Conservation (phyloP, 2,797 vertebrate species). For the Coranthus polyacanthus region DNA sequence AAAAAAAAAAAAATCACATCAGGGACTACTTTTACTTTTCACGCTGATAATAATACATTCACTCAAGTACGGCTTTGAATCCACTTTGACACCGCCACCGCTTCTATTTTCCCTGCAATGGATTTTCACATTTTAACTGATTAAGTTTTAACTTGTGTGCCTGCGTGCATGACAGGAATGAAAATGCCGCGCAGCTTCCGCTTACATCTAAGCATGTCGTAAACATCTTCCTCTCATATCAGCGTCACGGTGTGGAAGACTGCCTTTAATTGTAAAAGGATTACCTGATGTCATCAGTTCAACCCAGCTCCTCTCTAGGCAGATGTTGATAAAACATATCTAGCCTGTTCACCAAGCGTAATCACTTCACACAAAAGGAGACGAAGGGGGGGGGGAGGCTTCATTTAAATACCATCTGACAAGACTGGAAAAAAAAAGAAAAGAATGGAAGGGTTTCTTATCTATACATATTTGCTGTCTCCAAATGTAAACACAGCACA, state of each 20-base stretch:
- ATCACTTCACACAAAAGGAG: constrained; percentile 64
- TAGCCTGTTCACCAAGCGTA: constrained; percentile 50
- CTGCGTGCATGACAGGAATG: no score
- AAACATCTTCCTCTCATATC: constrained; percentile 31
- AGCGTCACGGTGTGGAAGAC: constrained; percentile 56
- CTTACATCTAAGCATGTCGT: no score
- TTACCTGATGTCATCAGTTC: constrained; percentile 73
- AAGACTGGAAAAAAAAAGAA: constrained; percentile 15
- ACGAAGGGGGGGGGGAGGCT: constrained; percentile 19
- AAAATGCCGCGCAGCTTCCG: no score
- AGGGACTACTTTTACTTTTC: no score
- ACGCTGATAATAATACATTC: no score
- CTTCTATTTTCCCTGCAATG: no score
- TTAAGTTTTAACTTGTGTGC: no score
- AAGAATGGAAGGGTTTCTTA: constrained; percentile 48
- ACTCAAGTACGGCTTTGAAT: no score
- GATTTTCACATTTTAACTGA: no score
- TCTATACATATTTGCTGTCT: constrained; percentile 56
- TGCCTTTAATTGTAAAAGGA: constrained; percentile 70
- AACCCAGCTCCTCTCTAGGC: constrained; percentile 35
- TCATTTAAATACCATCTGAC: constrained; percentile 64
- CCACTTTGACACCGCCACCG: no score
- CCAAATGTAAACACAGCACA: constrained; percentile 39
- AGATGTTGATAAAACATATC: constrained; percentile 61
- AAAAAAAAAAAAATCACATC: no score